Conservation (phyloP, 2,888 invertebrate genomes). For the Xylophagus ater region DNA sequence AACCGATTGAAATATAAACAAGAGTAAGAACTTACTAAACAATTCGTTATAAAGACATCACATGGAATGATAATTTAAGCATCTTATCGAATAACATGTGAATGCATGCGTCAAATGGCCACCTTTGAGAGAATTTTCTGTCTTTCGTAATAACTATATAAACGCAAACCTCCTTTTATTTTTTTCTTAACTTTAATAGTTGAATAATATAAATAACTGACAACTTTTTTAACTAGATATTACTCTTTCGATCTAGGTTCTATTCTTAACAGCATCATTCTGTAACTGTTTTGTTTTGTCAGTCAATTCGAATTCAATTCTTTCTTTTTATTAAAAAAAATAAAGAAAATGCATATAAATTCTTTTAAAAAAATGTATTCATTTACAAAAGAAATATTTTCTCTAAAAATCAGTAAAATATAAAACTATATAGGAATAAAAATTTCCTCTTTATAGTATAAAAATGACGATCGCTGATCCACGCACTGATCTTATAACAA, state of each 20-base stretch:
- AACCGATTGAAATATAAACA: too few species aligned
- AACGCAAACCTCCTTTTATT: not conserved
- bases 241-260: conserved; percentile 7
- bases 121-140: conserved; percentile 14
- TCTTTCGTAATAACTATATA: not conserved
- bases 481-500: conserved; percentile 15
- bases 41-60: conserved; percentile 19
- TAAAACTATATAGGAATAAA: not conserved
- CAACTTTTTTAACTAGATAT: conserved; percentile 6
- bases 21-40: conserved; percentile 9
- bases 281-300: conserved; percentile 18
- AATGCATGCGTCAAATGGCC: conserved; percentile 19
- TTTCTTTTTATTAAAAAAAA: not conserved
- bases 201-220: not conserved
- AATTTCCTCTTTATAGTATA: conserved; percentile 2
- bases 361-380: not conserved
- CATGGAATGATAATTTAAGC: conserved; percentile 18
- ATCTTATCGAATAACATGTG: conserved; percentile 13
- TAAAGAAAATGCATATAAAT: not conserved
- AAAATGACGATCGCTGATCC: conserved; percentile 18
- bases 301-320: conserved; percentile 15
- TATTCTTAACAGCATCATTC: too few species aligned
- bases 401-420: not conserved
- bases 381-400: not conserved
- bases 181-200: not conserved